Percentiles rank a stretch among this genome's conserved stretches.
Evolutionary conservation across 2,113 vertebrate genomes (phyloP).

Genomic region (Psephotus haematonotus): DNA sequence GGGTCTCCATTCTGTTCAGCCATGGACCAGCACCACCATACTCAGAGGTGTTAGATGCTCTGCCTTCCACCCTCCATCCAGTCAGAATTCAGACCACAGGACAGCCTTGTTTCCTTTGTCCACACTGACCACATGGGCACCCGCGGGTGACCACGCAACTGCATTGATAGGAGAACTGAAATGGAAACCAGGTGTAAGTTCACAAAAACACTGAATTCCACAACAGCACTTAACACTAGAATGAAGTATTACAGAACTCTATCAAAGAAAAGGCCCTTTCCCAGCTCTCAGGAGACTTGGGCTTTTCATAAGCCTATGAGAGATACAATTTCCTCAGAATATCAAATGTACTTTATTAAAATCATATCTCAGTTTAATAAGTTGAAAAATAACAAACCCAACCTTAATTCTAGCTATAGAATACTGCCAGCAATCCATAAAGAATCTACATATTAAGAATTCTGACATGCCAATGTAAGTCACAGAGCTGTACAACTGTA

Average conservation of each 20-base stretch:
- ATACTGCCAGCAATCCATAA: background rate
- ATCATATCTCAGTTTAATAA: background rate
- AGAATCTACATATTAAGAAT: background rate
- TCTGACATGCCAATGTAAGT: background rate
- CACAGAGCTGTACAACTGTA: background rate
- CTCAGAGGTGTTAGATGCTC: background rate
- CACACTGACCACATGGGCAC: slow-evolving; percentile 88
- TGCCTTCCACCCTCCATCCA: background rate
- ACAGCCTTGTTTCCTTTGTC: slow-evolving; percentile 93
- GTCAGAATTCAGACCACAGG: slow-evolving; percentile 93
- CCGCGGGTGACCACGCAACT: slow-evolving; percentile 91
- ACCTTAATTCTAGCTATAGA: background rate
- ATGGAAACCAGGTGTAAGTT: slow-evolving; percentile 2
- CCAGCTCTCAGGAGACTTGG: background rate
- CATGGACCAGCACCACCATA: background rate
- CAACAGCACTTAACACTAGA: background rate
- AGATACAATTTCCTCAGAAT: background rate
- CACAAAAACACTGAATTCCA: background rate
- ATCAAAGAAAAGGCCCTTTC: background rate
- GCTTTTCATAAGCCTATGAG: background rate
- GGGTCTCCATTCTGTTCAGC: background rate
- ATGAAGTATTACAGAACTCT: background rate
- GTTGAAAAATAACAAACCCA: background rate
- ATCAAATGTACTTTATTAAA: background rate
- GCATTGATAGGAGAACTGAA: slow-evolving; percentile 91